These are phyloP conservation scores for Papilio polyxenes DNA, from an alignment of 1,140 invertebrate species.

Conservation along the genomic window DNA sequence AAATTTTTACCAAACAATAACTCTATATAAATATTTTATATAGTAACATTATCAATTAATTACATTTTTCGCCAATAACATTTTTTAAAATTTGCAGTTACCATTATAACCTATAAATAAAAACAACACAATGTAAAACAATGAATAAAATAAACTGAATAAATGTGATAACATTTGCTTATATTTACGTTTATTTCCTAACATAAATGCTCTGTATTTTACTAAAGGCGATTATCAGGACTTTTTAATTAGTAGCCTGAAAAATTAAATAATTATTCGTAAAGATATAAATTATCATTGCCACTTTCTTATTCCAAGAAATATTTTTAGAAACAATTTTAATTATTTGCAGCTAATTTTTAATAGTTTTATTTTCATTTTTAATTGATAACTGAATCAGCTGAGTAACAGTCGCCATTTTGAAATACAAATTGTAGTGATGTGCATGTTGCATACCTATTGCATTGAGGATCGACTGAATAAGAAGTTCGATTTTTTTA, in stretches of 20 bases:
- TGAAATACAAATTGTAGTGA: neutral
- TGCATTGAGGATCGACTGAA: neutral
- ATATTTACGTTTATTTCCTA: neutral
- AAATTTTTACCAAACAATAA: conserved; percentile 10
- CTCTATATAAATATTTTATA: conserved; percentile 13
- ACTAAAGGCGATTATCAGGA: neutral
- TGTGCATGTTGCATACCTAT: neutral
- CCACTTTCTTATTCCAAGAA: neutral
- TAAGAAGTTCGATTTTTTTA: too few relatives aligned
- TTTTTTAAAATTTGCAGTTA: neutral
- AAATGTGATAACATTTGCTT: neutral
- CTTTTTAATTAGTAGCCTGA: too few relatives aligned
- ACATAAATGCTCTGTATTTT: neutral
- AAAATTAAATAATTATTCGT: too few relatives aligned
- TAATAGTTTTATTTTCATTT: neutral
- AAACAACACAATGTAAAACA: neutral
- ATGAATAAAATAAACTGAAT: neutral
- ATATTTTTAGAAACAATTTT: neutral
- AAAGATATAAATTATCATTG: too few relatives aligned
- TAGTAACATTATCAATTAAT: neutral
- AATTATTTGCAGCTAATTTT: too few relatives aligned
- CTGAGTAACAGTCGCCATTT: neutral
- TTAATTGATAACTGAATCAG: neutral
- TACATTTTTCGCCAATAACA: neutral
- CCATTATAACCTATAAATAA: neutral